Evolutionary conservation across 2,797 vertebrate genomes (phyloP), one percentile per base, ranked within the genome.

Genomic region (Chiloscyllium punctatum): DNA sequence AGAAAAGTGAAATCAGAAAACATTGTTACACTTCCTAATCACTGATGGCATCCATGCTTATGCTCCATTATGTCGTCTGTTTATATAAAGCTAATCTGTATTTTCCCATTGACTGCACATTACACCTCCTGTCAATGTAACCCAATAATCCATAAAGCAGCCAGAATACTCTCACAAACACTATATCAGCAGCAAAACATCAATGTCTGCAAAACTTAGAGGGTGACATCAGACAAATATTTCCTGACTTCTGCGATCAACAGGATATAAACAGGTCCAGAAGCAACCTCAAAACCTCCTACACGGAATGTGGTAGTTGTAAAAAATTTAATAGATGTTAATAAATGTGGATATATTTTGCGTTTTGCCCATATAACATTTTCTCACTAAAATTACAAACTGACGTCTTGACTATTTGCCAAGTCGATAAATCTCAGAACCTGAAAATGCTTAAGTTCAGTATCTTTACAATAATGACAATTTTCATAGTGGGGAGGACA

Each of bases 41-140:
- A 74, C 25, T 4, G 4, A 27, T 94, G 69, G 27, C 21, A 15
- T 66, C 88, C 30, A 18, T 7, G 16, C 13, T 66, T 57, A 42
- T 66, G 27, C 82, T 18, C 23, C 82, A 90, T 53, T 27, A 53
- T 9, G 27, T 27, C 30, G 27, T 62, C 53, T 90, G 87, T 62
- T 90, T 57, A 15, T 90, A 90, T n/a, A 90, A 90, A 72, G 94
- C 53, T 74, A 51, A 74, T 94, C 25, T 74, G 37, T 74, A 72
- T 90, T 62, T 62, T 74, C 30, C 94, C 9, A 51, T 33, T 33
- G 37, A 94, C 42, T 51, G 42, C 68, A 94, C 30, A 72, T 94
- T 94, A 74, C 15, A 69, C 9, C 69, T 51, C 23, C 37, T 27
- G 48, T n/a, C 69, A 74, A 42, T 69, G 66, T 42, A 94, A 94